phyloP scores from a whole-genome alignment of 2,797 vertebrate genomes.

The Anas georgica region DNA sequence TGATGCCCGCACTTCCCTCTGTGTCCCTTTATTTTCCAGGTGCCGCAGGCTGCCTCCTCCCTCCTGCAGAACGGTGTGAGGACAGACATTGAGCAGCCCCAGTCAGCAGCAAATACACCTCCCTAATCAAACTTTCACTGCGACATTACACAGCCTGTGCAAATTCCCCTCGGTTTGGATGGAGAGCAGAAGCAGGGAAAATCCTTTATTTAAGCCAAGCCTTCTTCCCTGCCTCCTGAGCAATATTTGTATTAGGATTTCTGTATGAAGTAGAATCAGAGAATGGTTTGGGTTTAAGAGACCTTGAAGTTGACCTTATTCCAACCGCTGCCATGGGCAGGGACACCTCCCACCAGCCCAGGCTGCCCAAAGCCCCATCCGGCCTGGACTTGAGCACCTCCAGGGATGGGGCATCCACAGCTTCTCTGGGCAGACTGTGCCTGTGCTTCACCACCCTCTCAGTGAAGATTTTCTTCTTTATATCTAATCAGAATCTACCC shows the following conservation, averaged over 20 bases:
- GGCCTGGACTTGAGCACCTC: too few species aligned
- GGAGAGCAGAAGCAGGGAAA: background rate
- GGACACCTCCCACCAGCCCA: too few species aligned
- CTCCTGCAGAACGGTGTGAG: background rate
- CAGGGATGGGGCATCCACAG: too few species aligned
- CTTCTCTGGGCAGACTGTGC: too few species aligned
- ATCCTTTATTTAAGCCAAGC: background rate
- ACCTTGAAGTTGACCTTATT: too few species aligned
- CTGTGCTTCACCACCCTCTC: too few species aligned
- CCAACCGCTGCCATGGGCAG: too few species aligned
- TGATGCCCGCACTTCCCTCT: background rate
- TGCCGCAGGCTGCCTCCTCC: background rate
- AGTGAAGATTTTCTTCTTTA: too few species aligned
- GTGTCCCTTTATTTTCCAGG: background rate
- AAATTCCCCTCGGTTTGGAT: background rate
- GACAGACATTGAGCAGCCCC: background rate
- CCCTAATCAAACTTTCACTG: background rate
- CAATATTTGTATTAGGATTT: background rate
- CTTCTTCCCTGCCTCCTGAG: accelerated
- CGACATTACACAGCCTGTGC: background rate
- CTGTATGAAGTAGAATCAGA: background rate
- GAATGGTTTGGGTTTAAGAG: too few species aligned
- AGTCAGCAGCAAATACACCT: background rate
- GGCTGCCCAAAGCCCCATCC: too few species aligned
- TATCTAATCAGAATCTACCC: too few species aligned